Evolutionary conservation across 2,113 vertebrate genomes (phyloP).

Genomic region (Corythornis vintsioides): DNA sequence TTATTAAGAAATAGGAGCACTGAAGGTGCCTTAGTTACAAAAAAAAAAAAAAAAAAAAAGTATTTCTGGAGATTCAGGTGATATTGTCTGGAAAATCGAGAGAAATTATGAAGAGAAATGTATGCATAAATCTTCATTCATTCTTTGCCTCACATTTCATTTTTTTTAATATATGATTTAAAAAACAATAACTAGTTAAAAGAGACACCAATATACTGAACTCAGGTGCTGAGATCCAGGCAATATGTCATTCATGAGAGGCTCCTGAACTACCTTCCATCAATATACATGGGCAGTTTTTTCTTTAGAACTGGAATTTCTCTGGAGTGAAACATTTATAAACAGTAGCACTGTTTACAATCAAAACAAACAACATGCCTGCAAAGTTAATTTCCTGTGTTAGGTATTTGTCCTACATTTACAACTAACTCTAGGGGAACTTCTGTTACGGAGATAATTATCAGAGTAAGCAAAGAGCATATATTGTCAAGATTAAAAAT

Average conservation of each 20-base stretch:
- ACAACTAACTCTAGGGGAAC: background rate
- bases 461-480: background rate
- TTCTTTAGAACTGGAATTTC: background rate
- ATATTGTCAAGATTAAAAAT: background rate
- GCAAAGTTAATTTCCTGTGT: background rate
- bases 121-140: background rate
- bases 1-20: background rate
- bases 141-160: background rate
- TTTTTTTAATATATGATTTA: background rate
- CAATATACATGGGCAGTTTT: background rate
- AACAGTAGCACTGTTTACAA: background rate
- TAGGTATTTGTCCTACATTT: background rate
- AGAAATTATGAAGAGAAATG: background rate
- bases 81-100: background rate
- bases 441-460: background rate
- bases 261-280: background rate
- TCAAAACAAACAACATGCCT: background rate
- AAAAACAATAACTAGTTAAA: background rate
- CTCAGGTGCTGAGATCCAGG: background rate
- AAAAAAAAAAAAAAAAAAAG: background rate
- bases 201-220: background rate
- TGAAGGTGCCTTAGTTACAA: background rate
- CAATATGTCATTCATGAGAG: fast-evolving
- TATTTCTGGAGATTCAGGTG: background rate
- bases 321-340: background rate